Evolutionary conservation across 2,888 invertebrate genomes (phyloP).

Genomic region (Volucella zonaria): DNA sequence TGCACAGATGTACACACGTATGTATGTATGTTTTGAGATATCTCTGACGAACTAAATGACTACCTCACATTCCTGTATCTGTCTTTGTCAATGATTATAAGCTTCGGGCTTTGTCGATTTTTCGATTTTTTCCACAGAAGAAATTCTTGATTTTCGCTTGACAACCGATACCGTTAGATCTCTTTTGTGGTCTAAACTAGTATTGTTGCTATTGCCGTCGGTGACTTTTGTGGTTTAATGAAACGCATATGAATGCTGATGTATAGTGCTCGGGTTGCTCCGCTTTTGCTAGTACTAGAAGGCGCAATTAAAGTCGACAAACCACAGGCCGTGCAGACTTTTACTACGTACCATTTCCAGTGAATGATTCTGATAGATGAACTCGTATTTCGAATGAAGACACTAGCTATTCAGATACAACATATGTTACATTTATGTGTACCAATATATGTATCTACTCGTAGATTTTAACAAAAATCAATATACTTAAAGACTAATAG

Average conservation of each 20-base stretch:
- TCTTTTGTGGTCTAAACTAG: slow-evolving; percentile 15
- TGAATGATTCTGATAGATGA: slow-evolving; percentile 7
- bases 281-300: slow-evolving; percentile 2
- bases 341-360: slow-evolving; percentile 5
- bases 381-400: slow-evolving; percentile 6
- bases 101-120: slow-evolving; percentile 34
- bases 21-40: neutral
- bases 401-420: neutral
- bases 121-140: slow-evolving; percentile 25
- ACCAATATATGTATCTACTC: too few relatives aligned
- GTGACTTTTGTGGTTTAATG: slow-evolving; percentile 47
- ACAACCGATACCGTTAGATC: slow-evolving; percentile 25
- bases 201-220: slow-evolving; percentile 20
- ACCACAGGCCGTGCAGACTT: slow-evolving; percentile 28
- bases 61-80: slow-evolving; percentile 21
- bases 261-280: slow-evolving; percentile 18
- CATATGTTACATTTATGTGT: too few relatives aligned
- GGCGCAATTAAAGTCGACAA: slow-evolving; percentile 51
- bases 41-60: slow-evolving; percentile 20
- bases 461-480: slow-evolving; percentile 34
- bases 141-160: slow-evolving; percentile 4
- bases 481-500: neutral
- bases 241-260: slow-evolving; percentile 47
- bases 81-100: slow-evolving; percentile 39
- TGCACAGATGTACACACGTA: neutral